A percentile compares a stretch with the other conserved stretches of the same genome.
phyloP scores from a whole-genome alignment of 2,888 invertebrate genomes.

The Petrophora chlorosata region DNA sequence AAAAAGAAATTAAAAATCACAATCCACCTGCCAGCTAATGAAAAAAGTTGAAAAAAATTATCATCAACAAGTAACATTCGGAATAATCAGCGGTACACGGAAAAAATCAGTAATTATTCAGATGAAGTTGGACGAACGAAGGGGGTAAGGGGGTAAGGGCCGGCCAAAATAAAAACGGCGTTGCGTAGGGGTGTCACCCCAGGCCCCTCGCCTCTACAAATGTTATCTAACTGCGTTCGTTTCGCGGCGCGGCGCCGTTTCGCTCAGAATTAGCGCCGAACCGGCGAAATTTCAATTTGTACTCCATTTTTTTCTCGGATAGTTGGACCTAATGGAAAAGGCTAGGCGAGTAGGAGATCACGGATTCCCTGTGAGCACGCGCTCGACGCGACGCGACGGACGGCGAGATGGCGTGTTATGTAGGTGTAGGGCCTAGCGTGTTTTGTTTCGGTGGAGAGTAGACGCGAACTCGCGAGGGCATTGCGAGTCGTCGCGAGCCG shows the following conservation, averaged over 20 bases:
- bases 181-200: conserved; percentile 82
- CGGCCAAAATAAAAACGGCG: conserved; percentile 83
- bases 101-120: conserved; percentile 84
- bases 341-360: conserved; percentile 60
- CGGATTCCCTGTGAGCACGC: conserved; percentile 47
- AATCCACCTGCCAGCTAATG: conserved; percentile 67
- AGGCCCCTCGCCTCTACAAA: conserved; percentile 73
- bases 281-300: conserved; percentile 79
- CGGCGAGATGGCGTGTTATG: too few relatives aligned
- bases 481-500: conserved; percentile 20
- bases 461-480: conserved; percentile 6
- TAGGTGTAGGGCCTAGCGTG: neutral
- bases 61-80: conserved; percentile 83
- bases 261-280: conserved; percentile 76
- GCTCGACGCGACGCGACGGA: neutral
- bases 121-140: conserved; percentile 83
- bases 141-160: conserved; percentile 81
- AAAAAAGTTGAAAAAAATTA: conserved; percentile 75
- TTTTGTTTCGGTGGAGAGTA: conserved; percentile 15
- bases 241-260: conserved; percentile 71
- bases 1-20: conserved; percentile 52
- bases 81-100: conserved; percentile 84
- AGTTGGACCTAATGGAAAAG: conserved; percentile 72
- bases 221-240: conserved; percentile 83
- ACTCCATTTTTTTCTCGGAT: conserved; percentile 74